Conservation (phyloP, 2,113 vertebrate species). For the Ceyx cyanopectus region DNA sequence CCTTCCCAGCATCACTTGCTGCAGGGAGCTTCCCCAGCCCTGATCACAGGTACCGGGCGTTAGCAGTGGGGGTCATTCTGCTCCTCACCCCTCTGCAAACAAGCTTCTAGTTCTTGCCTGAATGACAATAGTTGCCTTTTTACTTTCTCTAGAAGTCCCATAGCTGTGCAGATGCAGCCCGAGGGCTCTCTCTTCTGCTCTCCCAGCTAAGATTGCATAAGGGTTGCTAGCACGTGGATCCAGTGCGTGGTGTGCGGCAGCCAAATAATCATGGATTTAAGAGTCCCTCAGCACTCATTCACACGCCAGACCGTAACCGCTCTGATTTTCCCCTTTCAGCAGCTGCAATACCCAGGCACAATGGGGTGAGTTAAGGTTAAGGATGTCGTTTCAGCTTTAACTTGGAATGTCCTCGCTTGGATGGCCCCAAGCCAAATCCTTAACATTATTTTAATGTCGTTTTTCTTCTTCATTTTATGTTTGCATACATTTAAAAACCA, state of each 20-base stretch:
- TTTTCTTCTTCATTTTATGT: slow-evolving; percentile 70
- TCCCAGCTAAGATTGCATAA: slow-evolving; percentile 64
- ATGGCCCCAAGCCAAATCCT: slow-evolving; percentile 67
- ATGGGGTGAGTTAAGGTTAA: slow-evolving; percentile 76
- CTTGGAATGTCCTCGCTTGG: slow-evolving; percentile 68
- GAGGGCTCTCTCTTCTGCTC: slow-evolving; percentile 20
- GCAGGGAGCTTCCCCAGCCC: background rate
- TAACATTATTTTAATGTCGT: slow-evolving; percentile 71
- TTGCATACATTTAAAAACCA: slow-evolving; percentile 69
- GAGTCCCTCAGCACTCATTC: slow-evolving; percentile 73
- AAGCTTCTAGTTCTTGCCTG: background rate
- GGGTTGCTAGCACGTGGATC: slow-evolving; percentile 63
- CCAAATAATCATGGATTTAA: slow-evolving; percentile 75
- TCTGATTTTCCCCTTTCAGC: slow-evolving; percentile 75
- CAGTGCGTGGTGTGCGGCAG: slow-evolving; percentile 68
- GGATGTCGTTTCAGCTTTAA: slow-evolving; percentile 68
- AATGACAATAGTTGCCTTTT: background rate
- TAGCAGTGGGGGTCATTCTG: background rate
- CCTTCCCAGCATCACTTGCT: background rate
- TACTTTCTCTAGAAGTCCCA: background rate
- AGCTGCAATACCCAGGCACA: slow-evolving; percentile 73
- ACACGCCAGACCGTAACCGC: slow-evolving; percentile 70
- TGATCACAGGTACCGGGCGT: background rate
- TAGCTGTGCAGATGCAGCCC: background rate
- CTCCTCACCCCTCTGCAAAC: background rate